Percentiles rank a stretch among this genome's conserved stretches.
Evolutionary conservation across 2,113 vertebrate species (phyloP).

Genomic region (Agelaius phoeniceus): DNA sequence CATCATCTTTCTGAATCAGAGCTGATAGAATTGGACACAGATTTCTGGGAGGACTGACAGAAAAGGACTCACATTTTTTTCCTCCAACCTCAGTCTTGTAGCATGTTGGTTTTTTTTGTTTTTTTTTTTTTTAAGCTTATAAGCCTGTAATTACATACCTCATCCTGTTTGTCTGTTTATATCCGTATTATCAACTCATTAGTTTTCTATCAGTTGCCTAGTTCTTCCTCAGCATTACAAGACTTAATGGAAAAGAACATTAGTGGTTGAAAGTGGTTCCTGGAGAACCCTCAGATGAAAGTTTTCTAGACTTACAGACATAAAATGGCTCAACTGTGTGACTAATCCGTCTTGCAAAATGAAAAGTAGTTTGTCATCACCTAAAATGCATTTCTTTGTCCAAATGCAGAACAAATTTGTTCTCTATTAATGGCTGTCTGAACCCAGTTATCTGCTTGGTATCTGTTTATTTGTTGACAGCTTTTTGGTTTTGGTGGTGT

Average conservation of each 20-base stretch:
- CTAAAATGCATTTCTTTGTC: neutral
- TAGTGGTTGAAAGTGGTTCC: neutral
- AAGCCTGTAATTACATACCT: neutral
- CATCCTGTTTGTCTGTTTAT: slow-evolving; percentile 17
- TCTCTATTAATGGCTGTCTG: neutral
- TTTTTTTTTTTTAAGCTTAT: neutral
- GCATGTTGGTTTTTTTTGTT: neutral
- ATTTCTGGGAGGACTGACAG: neutral
- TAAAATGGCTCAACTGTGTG: neutral
- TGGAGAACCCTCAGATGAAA: neutral
- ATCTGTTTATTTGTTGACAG: neutral
- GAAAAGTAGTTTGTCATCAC: neutral
- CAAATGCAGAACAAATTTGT: neutral
- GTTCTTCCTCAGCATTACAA: neutral
- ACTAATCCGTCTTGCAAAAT: neutral
- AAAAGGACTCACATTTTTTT: neutral
- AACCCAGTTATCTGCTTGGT: neutral
- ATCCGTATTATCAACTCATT: neutral
- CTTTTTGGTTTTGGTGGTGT: neutral
- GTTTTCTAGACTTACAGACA: neutral
- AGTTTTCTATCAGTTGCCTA: neutral
- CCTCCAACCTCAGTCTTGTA: neutral
- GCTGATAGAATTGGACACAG: neutral
- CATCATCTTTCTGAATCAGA: neutral
- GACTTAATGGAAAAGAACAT: neutral